Percentiles rank a stretch among this genome's conserved stretches.
These are phyloP conservation scores for Callithrix jacchus DNA, from an alignment of 2,113 vertebrate species.

Conservation along the genomic window DNA sequence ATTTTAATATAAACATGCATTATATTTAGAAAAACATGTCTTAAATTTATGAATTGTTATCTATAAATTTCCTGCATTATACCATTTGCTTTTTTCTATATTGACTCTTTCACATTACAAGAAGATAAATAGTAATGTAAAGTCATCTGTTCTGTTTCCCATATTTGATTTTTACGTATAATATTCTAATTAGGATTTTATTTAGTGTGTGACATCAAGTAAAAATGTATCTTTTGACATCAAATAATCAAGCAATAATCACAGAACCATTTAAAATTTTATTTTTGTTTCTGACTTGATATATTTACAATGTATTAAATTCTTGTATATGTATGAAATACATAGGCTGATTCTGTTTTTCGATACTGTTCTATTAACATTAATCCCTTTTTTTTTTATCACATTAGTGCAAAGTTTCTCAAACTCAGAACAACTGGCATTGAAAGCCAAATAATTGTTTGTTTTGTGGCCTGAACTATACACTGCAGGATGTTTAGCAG, in stretches of 20 bases:
- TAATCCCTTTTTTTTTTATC: background rate
- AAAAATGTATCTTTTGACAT: background rate
- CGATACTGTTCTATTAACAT: background rate
- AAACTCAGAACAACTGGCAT: background rate
- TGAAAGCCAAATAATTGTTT: background rate
- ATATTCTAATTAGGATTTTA: background rate
- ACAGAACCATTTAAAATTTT: background rate
- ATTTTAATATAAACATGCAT: background rate
- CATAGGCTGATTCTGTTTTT: background rate
- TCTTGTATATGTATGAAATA: background rate
- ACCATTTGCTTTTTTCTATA: background rate
- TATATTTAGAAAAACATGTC: background rate
- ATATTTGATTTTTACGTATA: background rate
- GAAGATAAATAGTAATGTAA: background rate
- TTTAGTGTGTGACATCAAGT: background rate
- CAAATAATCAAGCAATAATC: background rate
- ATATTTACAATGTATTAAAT: background rate
- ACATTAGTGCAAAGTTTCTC: background rate
- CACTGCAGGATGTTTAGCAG: background rate
- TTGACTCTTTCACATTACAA: background rate
- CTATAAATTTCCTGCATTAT: background rate
- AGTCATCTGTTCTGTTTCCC: background rate
- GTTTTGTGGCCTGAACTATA: too few relatives aligned
- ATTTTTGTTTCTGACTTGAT: background rate
- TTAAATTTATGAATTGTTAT: background rate